Evolutionary conservation across 2,888 invertebrate genomes (phyloP), one percentile per base, ranked within the genome.

Genomic region (Melipona beecheii): DNA sequence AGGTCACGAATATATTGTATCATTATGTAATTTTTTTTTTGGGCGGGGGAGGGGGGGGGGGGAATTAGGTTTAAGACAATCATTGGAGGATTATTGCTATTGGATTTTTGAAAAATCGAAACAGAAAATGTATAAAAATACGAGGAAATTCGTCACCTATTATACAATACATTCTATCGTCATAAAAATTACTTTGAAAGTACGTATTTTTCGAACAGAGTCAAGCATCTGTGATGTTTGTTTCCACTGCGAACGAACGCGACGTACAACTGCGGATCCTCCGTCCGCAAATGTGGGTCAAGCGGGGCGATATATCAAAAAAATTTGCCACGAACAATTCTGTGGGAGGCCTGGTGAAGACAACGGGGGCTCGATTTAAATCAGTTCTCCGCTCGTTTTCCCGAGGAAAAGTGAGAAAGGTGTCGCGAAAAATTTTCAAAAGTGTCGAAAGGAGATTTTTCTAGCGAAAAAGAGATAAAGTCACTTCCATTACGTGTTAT

Each of bases 251-350:
- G 52, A 64, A 50, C 31, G 11, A 60, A 21, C 58, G n/a, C 17
- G 58, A 56, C 56, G 15, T 72, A n/a, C n/a, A 64, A 64, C 27
- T 27, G 50, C 62, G 15, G 50, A 49, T 50, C 31, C 31, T 31
- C 52, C 17, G 43, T n/a, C 43, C 19, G 2, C 31, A 19, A 36
- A 64, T 64, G 21, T 62, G n/a, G 64, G 52, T 52, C 64, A 73
- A 73, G 52, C 50, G n/a, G 17, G 31, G 17, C 13, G 24, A 50
- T 73, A 52, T 52, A 64, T 73, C 62, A 73, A 64, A 62, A 43
- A 64, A 73, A 73, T 73, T 52, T 52, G 27, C n/a, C 19, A 49
- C 52, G 50, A 49, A 72, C 60, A 64, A 36, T 50, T 60, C 52
- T 27, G 4, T 19, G n/a, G 9, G 11, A 50, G 62, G 11, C 52